Evolutionary conservation across 2,888 invertebrate species (phyloP), one percentile per base, ranked within the genome.

Genomic region (Agrilus mali): DNA sequence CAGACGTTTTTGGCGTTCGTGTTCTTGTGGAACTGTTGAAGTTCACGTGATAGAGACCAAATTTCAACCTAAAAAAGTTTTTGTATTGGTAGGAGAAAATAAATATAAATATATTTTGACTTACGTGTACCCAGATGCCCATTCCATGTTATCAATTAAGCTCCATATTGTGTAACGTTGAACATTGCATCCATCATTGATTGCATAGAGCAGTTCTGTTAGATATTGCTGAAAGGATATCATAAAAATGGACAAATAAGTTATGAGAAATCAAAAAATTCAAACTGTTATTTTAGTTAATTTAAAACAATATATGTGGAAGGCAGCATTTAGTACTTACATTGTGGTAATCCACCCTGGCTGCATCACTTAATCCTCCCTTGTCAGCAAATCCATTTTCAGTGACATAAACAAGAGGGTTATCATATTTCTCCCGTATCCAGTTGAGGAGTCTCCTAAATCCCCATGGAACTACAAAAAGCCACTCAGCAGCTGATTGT

Each of bases 121-220:
- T 77, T 71, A 81, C 75, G 77, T 75, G 58, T 74, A 87, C 20
- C 87, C 88, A 36, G 73, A 69, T 45, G 71, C 70, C 87, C 87
- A 88, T 61, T 89, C 87, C 62, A 81, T 85, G 58, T 85, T 85
- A 56, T 90, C 88, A 64, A 88, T 72, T 13, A 89, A 64, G 49
- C 82, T 82, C 86, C 87, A 87, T 42, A 78, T 75, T 0, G 82
- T 75, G 57, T 86, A 89, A 0, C 79, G 83, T 7, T 68, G 59
- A 1, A 82, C 71, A 40, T 69, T 68, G 48, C 76, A 78, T 0
- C 72, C 71, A 57, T 80, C 78, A 0, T 57, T 51, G 0, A 80
- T 55, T 1, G 77, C 75, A 2, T 62, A 53, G 36, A 71, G 63
- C 13, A 76, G 41, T 0, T 69, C 57, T 15, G 66, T 61, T 12